Conservation (phyloP, 2,113 vertebrate genomes). For the Rhinichthys klamathensis region DNA sequence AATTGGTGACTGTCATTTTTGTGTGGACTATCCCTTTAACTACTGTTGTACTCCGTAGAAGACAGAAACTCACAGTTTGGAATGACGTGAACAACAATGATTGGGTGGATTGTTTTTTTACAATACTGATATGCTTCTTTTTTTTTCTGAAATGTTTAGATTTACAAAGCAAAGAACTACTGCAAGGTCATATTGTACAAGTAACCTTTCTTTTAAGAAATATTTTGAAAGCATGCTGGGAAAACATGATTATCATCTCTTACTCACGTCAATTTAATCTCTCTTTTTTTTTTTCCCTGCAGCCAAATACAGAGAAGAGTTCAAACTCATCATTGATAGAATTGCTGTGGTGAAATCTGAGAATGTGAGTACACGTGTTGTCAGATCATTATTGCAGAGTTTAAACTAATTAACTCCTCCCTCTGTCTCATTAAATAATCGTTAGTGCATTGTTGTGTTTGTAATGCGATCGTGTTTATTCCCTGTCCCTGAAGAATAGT, state of each 20-base stretch:
- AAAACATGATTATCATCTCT: not conserved
- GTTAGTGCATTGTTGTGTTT: not conserved
- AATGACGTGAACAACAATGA: not conserved
- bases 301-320: slow-evolving; percentile 83
- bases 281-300: slow-evolving; percentile 41
- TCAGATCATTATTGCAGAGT: not conserved
- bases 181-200: not conserved
- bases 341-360: slow-evolving; percentile 81
- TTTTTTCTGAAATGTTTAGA: not conserved
- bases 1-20: not conserved
- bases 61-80: not conserved
- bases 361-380: slow-evolving; percentile 72
- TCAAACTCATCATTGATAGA: slow-evolving; percentile 78
- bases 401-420: not conserved
- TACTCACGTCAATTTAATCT: not conserved
- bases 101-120: not conserved
- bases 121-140: not conserved
- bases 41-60: not conserved
- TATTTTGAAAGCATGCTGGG: not conserved
- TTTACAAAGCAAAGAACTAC: not conserved
- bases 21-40: not conserved
- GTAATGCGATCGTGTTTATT: not conserved
- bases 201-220: slow-evolving; percentile 1
- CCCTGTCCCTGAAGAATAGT: not conserved
- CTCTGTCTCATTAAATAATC: slow-evolving; percentile 2